Evolutionary conservation across 2,113 vertebrate genomes (phyloP).

Genomic region (Rhodinocichla rosea): DNA sequence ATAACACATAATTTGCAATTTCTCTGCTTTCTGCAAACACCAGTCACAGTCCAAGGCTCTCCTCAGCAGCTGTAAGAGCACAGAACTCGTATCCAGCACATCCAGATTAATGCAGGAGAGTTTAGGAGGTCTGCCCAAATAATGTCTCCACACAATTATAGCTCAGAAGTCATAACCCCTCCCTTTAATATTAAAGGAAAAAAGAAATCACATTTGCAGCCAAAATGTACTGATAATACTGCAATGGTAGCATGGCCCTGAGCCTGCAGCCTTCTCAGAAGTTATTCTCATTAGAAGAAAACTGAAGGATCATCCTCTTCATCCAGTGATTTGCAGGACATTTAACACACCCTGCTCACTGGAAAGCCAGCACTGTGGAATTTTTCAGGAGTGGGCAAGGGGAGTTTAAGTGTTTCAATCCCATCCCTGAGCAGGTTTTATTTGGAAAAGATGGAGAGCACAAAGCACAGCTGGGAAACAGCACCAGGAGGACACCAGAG

Average conservation of each 20-base stretch:
- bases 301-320: neutral
- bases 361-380: fast-evolving
- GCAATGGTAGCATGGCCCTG: neutral
- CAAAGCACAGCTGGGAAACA: neutral
- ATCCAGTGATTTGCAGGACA: neutral
- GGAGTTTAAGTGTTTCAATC: neutral
- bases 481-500: neutral
- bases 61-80: fast-evolving
- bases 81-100: neutral
- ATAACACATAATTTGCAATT: neutral
- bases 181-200: neutral
- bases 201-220: neutral
- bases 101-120: neutral
- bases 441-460: neutral
- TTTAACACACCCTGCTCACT: neutral
- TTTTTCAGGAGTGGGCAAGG: neutral
- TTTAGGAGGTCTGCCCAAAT: neutral
- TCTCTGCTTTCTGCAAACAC: neutral
- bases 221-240: neutral
- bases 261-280: neutral
- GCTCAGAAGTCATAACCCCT: neutral
- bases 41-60: neutral
- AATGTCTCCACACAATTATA: neutral
- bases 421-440: neutral
- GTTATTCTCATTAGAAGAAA: neutral